Percentiles rank a stretch among this genome's conserved stretches.
Conservation (phyloP, 1,140 invertebrate genomes). For the Stegodyphus dumicola region DNA sequence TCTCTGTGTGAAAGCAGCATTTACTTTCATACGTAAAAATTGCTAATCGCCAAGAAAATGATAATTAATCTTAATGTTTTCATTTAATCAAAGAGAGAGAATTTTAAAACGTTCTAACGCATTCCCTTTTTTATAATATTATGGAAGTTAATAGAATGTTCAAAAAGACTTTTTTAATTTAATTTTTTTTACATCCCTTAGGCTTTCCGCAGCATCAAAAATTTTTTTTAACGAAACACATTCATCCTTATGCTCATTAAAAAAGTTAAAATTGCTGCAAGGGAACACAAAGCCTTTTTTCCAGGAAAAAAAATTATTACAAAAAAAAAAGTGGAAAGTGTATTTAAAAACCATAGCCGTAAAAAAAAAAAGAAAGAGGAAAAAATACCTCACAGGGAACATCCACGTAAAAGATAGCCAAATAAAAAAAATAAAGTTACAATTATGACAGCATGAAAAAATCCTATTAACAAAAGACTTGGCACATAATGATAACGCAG, state of each 20-base stretch:
- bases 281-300: constrained; percentile 12
- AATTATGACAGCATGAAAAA: constrained; percentile 51
- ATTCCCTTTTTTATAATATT: constrained; percentile 13
- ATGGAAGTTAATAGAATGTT: constrained; percentile 39
- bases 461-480: constrained; percentile 55
- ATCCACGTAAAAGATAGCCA: background rate
- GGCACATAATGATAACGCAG: constrained; percentile 51
- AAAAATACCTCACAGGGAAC: background rate
- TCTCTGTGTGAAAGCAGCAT: constrained; percentile 11
- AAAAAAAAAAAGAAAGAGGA: constrained; percentile 20
- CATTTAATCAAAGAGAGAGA: constrained; percentile 56
- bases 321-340: constrained; percentile 6
- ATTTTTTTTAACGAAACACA: constrained; percentile 28
- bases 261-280: constrained; percentile 30
- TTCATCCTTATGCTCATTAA: constrained; percentile 47
- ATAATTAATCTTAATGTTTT: constrained; percentile 60
- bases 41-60: constrained; percentile 46
- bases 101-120: constrained; percentile 11
- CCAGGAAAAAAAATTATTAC: background rate
- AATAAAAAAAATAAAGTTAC: constrained; percentile 25
- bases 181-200: constrained; percentile 3
- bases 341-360: constrained; percentile 28
- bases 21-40: constrained; percentile 17
- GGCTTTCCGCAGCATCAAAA: constrained; percentile 16
- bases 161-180: constrained; percentile 1